A percentile compares a stretch with the other conserved stretches of the same genome.
phyloP scores from a whole-genome alignment of 2,113 vertebrate species.

The Gracilinanus agilis region DNA sequence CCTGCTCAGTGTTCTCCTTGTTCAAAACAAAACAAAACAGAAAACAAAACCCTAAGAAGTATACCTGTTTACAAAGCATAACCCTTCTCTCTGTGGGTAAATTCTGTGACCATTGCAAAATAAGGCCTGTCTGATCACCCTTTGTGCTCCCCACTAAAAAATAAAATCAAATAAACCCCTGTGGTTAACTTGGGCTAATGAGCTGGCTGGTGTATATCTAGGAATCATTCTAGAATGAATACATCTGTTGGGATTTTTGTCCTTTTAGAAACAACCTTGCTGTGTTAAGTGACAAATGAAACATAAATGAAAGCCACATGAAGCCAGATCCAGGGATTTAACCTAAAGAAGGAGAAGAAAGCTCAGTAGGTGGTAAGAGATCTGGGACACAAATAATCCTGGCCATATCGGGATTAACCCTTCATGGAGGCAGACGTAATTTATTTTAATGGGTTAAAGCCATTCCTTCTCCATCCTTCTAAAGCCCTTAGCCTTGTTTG shows the following conservation, averaged over 20 bases:
- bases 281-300: conserved; percentile 34
- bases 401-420: conserved; percentile 54
- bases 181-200: conserved; percentile 38
- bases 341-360: conserved; percentile 10
- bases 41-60: neutral
- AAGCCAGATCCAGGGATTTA: conserved; percentile 27
- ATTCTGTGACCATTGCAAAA: neutral
- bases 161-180: neutral
- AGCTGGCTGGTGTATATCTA: conserved; percentile 65
- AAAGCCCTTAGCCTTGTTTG: neutral
- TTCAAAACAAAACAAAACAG: conserved; percentile 76
- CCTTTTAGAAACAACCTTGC: conserved; percentile 65
- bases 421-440: conserved; percentile 36
- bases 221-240: conserved; percentile 67
- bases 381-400: conserved; percentile 34
- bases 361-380: conserved; percentile 40
- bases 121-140: neutral
- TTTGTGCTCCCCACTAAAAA: conserved; percentile 47
- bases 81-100: neutral
- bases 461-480: neutral
- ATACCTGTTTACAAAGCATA: conserved; percentile 25
- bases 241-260: conserved; percentile 17
- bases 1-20: conserved; percentile 63
- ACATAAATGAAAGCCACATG: conserved; percentile 55
- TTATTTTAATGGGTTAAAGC: conserved; percentile 39